Evolutionary conservation across 1,140 invertebrate species (phyloP), one percentile per base, ranked within the genome.

Genomic region (Caerostris extrusa): DNA sequence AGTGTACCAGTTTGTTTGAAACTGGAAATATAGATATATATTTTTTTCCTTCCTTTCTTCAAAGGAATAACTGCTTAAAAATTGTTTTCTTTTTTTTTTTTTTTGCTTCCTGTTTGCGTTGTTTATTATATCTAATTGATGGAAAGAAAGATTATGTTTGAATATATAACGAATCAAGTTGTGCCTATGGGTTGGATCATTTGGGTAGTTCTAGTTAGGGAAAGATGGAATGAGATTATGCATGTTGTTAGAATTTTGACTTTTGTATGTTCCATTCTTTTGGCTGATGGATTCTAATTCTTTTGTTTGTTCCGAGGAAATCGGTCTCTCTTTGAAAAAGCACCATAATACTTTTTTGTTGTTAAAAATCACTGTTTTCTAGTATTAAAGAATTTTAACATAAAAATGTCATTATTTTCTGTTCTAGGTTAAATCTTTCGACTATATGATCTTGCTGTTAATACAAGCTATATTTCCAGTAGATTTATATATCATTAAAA

Each of bases 1-100:
- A 55, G 77, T 82, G 83, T 85, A 77, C 83, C 55, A 5, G 83
- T 85, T 85, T 58, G 83, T 85, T 85, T 85, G 56, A 60, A 57
- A 85, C 71, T 77, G 53, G 34, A 77, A 34, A 10, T 10, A 77
- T 12, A 34, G 34, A 34, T 34, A 34, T 34, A 34, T 34, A 34
- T 34, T 34, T 34, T 34, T 34, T 34, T 2, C 34, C 34, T 34
- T 34, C 34, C 34, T 34, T 34, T 34, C 34, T 34, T 34, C 34
- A 34, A 34, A 34, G 34, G 34, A 34, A 2, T 34, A 14, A 64
- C 61, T 64, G 61, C 61, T 64, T 64, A 64, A 64, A 64, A 64
- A 5, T 14, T n/a, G n/a, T n/a, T n/a, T n/a, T n/a, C n/a, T n/a
- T n/a, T n/a, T n/a, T n/a, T 17, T 14, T 71, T 34, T 50, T 34